These are phyloP conservation scores for Siderastrea radians DNA, from an alignment of 92 coral and sea anemone species.

Conservation along the genomic window DNA sequence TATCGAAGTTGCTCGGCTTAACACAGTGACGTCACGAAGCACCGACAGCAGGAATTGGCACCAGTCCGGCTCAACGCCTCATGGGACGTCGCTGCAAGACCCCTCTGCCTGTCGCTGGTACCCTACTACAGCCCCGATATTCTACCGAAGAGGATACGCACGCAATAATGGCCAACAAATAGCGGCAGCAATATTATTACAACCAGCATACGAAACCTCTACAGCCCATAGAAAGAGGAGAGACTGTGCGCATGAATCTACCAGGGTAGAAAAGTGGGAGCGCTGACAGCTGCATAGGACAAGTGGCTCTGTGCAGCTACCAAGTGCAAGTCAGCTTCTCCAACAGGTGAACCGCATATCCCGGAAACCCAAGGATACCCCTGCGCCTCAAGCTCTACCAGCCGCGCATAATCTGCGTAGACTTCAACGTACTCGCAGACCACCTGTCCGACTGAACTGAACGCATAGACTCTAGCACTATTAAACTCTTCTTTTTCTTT, in stretches of 20 bases:
- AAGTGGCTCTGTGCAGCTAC: too few relatives aligned
- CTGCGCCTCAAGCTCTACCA: not conserved
- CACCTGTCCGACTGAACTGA: conserved; percentile 3
- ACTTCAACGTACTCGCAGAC: conserved; percentile 13
- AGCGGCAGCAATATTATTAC: conserved; percentile 40
- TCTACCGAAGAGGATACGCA: too few relatives aligned
- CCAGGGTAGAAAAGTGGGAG: too few relatives aligned
- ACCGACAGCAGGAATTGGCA: conserved; percentile 51
- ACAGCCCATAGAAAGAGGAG: conserved; percentile 4
- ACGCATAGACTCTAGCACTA: too few relatives aligned
- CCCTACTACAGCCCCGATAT: conserved; percentile 12
- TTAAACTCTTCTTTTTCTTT: not conserved
- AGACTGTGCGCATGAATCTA: too few relatives aligned
- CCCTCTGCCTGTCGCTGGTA: conserved; percentile 39
- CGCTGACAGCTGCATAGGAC: too few relatives aligned
- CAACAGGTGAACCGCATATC: too few relatives aligned
- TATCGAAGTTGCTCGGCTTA: conserved; percentile 40
- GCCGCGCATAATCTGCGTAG: not conserved
- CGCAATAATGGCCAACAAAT: conserved; percentile 3
- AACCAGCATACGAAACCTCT: conserved; percentile 28
- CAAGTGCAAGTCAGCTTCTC: too few relatives aligned
- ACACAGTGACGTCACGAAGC: conserved; percentile 3
- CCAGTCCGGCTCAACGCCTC: conserved; percentile 47
- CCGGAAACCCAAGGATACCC: too few relatives aligned
- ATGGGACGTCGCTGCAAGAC: conserved; percentile 62